Base-by-base conservation (phyloP, 2,888 invertebrate genomes). In the Drosophila kambysellisi region DNA sequence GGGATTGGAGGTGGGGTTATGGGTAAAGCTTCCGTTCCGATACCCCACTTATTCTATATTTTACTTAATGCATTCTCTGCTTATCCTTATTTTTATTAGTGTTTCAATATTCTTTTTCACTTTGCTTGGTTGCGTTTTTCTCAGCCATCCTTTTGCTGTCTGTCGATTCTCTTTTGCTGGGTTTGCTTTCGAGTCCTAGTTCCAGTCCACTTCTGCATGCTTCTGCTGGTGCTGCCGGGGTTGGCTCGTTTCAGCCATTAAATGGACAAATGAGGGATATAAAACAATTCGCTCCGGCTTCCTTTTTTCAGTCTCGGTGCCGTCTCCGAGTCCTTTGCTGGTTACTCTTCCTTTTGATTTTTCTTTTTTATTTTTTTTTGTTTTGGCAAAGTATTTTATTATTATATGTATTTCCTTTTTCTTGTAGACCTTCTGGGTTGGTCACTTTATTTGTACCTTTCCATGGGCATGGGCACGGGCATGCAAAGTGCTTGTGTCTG, bases 231-330 rank as follows among this genome's bases (percentile, higher is more conserved):
- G 54, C 70, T 73, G 60, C 57, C 54, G 70, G 79, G 79, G 82
- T 74, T 85, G 88, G 87, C 90, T 89, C 90, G 90, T 89, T 91
- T 89, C 89, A 82, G 81, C 85, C 91, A 92, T 92, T 91, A 92
- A 91, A 90, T 85, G 91, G 88, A 91, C 92, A 91, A 91, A 91
- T 91, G 92, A 92, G 91, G 88, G 89, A 92, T 91, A 92, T 91
- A 91, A 91, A 91, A 92, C 91, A 91, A 91, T 92, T 92, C 91
- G 89, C 87, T 90, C 83, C 87, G 90, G 92, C 84, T 92, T 85
- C 82, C 89, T 85, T 83, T 88, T 85, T 79, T 76, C 56, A 53
- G 71, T 68, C 73, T 74, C 65, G 48, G 58, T 64, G 64, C 74
- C 82, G 71, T 79, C 70, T 82, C 64, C 51, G 60, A 43, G 74